Evolutionary conservation across 53 echinoderm and acorn worm species (phyloP), one percentile per base, ranked within the genome.

Genomic region (Arbacia lixula): DNA sequence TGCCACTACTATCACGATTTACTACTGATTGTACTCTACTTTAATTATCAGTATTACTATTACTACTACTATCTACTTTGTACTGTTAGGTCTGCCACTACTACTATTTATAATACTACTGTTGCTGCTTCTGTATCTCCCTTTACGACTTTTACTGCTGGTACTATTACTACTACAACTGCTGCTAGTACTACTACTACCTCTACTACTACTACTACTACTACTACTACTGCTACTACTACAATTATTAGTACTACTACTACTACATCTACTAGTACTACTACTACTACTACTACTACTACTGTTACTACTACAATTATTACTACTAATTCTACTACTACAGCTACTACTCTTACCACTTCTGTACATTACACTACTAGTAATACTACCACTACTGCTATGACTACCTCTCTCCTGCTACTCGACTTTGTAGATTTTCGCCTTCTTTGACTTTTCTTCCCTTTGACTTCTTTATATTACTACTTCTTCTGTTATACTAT

Each of bases 271-370:
- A 27, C 5, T 61, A 27, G 25, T 61, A 61, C 61, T 61, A 61
- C 61, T 61, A n/a, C 61, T 61, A n/a, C 61, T 61, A 61, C 61
- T 61, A n/a, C 5, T 61, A 61, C 6, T 61, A 61, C 61, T 61
- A 61, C 6, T 5, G 29, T 30, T 62, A 31, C 32, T 62, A 31
- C 62, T 6, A 62, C 32, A 27, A 62, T 3, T 62, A 62, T 30
- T 30, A 62, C 62, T 62, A 62, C 62, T 30, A 4, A 26, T 62
- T 26, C 62, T 62, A 62, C 62, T 62, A 62, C 62, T 62, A 62
- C 62, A 26, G 29, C 62, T 62, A 62, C 62, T 62, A 8, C 62
- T 62, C 24, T 30, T 62, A 62, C 31, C 29, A 62, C 62, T 62
- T 10, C 46, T 46, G 14, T 46, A 46, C 46, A 10, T 10, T 14